These are phyloP conservation scores for Phlogophora meticulosa DNA, from an alignment of 2,888 invertebrate species.

Conservation along the genomic window DNA sequence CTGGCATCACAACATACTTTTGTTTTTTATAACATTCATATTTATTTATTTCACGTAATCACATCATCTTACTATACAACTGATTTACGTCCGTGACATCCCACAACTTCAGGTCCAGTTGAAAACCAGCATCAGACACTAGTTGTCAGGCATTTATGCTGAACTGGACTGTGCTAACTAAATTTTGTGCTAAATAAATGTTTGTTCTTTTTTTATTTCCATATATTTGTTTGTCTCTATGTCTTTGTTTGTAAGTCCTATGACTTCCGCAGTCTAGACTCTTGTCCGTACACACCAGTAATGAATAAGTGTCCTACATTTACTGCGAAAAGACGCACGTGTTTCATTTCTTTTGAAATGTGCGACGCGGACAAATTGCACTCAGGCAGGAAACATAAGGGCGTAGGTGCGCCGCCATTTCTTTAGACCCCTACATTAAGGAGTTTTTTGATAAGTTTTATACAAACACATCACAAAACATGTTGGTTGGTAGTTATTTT, in stretches of 20 bases:
- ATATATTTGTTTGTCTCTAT: neutral
- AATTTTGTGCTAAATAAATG: too few relatives aligned
- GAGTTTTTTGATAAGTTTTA: conserved; percentile 8
- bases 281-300: conserved; percentile 20
- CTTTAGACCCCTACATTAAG: neutral
- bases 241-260: neutral
- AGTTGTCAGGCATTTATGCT: too few relatives aligned
- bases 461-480: neutral
- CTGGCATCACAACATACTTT: too few relatives aligned
- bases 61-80: too few relatives aligned
- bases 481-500: too few relatives aligned
- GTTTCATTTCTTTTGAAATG: conserved; percentile 45
- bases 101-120: too few relatives aligned
- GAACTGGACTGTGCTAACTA: too few relatives aligned
- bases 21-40: too few relatives aligned
- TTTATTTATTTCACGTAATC: too few relatives aligned
- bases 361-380: conserved; percentile 39
- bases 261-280: neutral
- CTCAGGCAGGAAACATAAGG: conserved; percentile 5
- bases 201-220: too few relatives aligned
- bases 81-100: too few relatives aligned
- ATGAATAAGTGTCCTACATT: conserved; percentile 46
- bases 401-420: conserved; percentile 22
- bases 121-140: too few relatives aligned
- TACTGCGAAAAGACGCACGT: conserved; percentile 14